phyloP scores from a whole-genome alignment of 2,888 invertebrate genomes.

The Metalampra italica region DNA sequence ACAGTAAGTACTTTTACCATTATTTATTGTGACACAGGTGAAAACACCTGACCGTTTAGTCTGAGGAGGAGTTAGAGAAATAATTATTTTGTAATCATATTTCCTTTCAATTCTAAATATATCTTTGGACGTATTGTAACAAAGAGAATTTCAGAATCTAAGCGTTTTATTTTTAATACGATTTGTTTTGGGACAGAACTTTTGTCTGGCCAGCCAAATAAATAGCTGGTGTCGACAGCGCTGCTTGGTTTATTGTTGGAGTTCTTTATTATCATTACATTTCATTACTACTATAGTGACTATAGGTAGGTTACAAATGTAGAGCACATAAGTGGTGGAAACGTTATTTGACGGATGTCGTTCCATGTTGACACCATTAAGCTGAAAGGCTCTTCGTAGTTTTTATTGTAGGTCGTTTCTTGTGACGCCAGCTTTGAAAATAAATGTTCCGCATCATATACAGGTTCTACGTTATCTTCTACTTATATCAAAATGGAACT shows the following conservation, averaged over 20 bases:
- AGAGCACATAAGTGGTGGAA: neutral
- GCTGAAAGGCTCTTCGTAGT: neutral
- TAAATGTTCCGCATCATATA: neutral
- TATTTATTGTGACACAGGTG: no score
- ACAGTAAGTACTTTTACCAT: no score
- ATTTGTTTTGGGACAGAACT: slow-evolving; percentile 4
- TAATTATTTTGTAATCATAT: no score
- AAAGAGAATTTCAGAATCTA: no score
- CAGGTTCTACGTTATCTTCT: neutral
- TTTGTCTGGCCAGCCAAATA: neutral
- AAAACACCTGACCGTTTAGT: no score
- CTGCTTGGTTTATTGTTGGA: neutral
- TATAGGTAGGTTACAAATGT: neutral
- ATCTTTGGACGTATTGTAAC: no score
- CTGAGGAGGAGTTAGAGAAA: no score
- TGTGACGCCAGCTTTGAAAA: neutral
- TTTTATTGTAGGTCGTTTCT: slow-evolving; percentile 2
- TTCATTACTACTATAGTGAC: no score
- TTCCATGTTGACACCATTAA: slow-evolving; percentile 2
- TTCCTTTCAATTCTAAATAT: no score
- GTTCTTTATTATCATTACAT: neutral
- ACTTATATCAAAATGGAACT: neutral
- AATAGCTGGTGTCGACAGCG: neutral
- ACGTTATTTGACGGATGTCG: neutral
- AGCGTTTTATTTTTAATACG: slow-evolving; percentile 8